A percentile compares a stretch with the other conserved stretches of the same genome.
Conservation (phyloP, 1,140 invertebrate genomes). For the Harpegnathos saltator region DNA sequence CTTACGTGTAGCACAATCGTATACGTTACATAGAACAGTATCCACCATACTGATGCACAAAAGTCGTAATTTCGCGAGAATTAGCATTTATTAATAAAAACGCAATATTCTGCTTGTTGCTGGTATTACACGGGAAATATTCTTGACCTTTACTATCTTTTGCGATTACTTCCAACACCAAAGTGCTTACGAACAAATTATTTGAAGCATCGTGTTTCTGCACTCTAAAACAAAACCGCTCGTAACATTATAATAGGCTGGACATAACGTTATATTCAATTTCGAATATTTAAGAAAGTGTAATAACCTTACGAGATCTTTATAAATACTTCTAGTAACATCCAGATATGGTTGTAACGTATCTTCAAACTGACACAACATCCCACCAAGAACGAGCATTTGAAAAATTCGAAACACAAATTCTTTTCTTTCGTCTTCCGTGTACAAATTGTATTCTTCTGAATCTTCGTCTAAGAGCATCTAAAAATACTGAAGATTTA, state of each 20-base stretch:
- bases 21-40: slow-evolving; percentile 32
- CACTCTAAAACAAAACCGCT: slow-evolving; percentile 78
- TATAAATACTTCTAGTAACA: slow-evolving; percentile 87
- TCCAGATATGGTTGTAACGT: slow-evolving; percentile 87
- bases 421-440: slow-evolving; percentile 85
- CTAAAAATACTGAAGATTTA: slow-evolving; percentile 74
- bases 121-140: slow-evolving; percentile 80
- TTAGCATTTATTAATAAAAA: slow-evolving; percentile 83
- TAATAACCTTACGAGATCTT: slow-evolving; percentile 87
- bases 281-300: slow-evolving; percentile 14
- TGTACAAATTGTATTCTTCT: slow-evolving; percentile 85
- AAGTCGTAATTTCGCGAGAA: slow-evolving; percentile 77
- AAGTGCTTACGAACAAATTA: slow-evolving; percentile 79
- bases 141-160: slow-evolving; percentile 75
- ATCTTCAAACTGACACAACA: slow-evolving; percentile 89
- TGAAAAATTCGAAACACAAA: slow-evolving; percentile 88
- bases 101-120: slow-evolving; percentile 83
- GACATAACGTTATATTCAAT: slow-evolving; percentile 2
- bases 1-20: neutral
- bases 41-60: slow-evolving; percentile 80
- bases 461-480: slow-evolving; percentile 87
- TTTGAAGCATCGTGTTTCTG: slow-evolving; percentile 75
- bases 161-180: slow-evolving; percentile 82
- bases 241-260: slow-evolving; percentile 39
- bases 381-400: slow-evolving; percentile 88